Percentiles rank a stretch among this genome's conserved stretches.
phyloP scores from a whole-genome alignment of 2,888 invertebrate species.

The Zygaena filipendulae region DNA sequence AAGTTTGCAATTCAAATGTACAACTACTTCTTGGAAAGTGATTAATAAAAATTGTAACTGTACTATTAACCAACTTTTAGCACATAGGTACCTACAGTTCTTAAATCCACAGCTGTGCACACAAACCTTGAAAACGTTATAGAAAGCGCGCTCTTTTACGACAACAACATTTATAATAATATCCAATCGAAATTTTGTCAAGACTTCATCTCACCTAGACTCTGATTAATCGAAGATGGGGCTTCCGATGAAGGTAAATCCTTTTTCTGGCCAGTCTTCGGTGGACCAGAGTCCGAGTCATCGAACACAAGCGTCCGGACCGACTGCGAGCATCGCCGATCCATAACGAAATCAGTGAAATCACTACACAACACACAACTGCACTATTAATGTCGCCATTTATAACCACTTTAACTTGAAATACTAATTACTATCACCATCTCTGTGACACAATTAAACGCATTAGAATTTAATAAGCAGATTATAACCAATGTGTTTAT shows the following conservation, averaged over 20 bases:
- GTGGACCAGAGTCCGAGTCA: constrained; percentile 72
- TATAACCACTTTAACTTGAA: constrained; percentile 38
- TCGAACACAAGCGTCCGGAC: constrained; percentile 83
- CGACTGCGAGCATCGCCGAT: constrained; percentile 74
- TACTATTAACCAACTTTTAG: too few relatives aligned
- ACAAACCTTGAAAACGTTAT: constrained; percentile 51
- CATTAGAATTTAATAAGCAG: too few relatives aligned
- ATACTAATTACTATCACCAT: too few relatives aligned
- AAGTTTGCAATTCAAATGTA: too few relatives aligned
- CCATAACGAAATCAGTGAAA: constrained; percentile 37
- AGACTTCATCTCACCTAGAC: constrained; percentile 45
- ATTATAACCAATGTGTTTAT: too few relatives aligned
- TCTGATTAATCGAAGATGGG: constrained; percentile 50
- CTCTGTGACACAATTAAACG: too few relatives aligned
- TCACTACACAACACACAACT: constrained; percentile 49
- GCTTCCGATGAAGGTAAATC: constrained; percentile 40
- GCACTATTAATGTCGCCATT: constrained; percentile 52
- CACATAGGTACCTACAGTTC: too few relatives aligned
- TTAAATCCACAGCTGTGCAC: constrained; percentile 31
- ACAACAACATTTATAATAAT: constrained; percentile 24
- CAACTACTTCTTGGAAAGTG: too few relatives aligned
- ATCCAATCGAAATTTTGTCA: constrained; percentile 19
- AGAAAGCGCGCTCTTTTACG: constrained; percentile 24
- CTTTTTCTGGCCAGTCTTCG: constrained; percentile 51
- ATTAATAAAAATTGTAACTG: too few relatives aligned